A percentile compares a stretch with the other conserved stretches of the same genome.
Evolutionary conservation across 1,140 invertebrate genomes (phyloP).

Genomic region (Eupeodes corollae): DNA sequence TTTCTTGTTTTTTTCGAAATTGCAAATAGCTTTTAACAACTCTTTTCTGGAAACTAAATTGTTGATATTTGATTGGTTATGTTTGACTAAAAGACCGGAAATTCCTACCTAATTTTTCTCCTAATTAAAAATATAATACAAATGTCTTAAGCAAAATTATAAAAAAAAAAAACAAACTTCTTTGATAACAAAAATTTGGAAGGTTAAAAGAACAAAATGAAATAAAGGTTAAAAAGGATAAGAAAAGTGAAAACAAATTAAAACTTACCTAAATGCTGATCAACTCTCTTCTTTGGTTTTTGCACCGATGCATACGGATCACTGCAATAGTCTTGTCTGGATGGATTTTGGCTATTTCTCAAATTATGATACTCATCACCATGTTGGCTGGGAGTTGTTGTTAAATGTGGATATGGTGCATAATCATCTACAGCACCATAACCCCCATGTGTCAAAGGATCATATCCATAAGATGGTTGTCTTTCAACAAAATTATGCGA

Average conservation of each 20-base stretch:
- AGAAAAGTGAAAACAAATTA: too few species aligned
- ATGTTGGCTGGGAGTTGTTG: slow-evolving; percentile 51
- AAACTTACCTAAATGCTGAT: slow-evolving; percentile 64
- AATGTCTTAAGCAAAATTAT: too few species aligned
- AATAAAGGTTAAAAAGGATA: neutral
- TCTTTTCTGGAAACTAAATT: too few species aligned
- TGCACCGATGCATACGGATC: slow-evolving; percentile 77
- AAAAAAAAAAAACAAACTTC: too few species aligned
- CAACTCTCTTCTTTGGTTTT: slow-evolving; percentile 72
- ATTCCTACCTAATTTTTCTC: too few species aligned
- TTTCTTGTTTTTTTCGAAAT: too few species aligned
- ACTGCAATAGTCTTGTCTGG: slow-evolving; percentile 70
- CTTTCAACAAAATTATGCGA: slow-evolving; percentile 45
- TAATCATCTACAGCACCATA: slow-evolving; percentile 78
- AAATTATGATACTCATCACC: slow-evolving; percentile 53
- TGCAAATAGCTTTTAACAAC: too few species aligned
- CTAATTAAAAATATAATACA: too few species aligned
- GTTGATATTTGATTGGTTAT: too few species aligned
- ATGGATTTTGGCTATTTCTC: slow-evolving; percentile 64
- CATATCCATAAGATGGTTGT: slow-evolving; percentile 58
- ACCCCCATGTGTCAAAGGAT: slow-evolving; percentile 64
- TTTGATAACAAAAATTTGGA: too few species aligned
- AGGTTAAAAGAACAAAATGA: slow-evolving; percentile 6
- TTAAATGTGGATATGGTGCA: slow-evolving; percentile 65
- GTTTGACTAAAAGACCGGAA: too few species aligned